Evolutionary conservation across 1,140 invertebrate species (phyloP).

Genomic region (Palaemon carinicauda): DNA sequence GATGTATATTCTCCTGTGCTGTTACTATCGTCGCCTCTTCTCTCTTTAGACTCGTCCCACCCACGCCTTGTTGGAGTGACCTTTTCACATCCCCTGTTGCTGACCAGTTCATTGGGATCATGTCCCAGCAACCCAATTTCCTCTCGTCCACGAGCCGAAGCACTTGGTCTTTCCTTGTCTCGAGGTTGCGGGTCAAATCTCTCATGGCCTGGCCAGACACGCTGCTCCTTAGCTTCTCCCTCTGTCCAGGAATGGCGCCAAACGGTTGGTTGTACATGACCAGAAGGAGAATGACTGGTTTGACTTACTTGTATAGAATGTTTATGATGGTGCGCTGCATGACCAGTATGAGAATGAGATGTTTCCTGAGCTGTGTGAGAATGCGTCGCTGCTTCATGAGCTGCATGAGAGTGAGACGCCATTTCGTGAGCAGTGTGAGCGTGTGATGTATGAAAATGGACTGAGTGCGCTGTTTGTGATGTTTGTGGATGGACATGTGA

Average conservation of each 20-base stretch:
- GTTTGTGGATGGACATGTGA: background rate
- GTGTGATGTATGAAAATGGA: background rate
- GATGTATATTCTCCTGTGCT: constrained; percentile 73
- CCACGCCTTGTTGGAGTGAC: background rate
- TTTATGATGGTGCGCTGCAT: background rate
- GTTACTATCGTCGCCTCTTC: constrained; percentile 72
- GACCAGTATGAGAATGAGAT: too few species aligned
- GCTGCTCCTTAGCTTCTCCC: constrained; percentile 30
- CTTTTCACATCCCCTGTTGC: background rate
- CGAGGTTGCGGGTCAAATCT: too few species aligned
- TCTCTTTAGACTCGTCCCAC: constrained; percentile 64
- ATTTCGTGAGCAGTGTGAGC: background rate
- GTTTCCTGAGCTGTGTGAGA: background rate
- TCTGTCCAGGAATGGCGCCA: constrained; percentile 50
- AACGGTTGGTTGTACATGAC: constrained; percentile 27
- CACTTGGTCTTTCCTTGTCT: too few species aligned
- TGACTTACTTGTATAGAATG: background rate
- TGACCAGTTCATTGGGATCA: background rate
- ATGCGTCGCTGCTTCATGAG: background rate
- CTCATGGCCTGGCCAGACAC: constrained; percentile 16
- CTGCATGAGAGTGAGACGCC: background rate
- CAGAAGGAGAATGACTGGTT: background rate
- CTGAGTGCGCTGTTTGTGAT: background rate
- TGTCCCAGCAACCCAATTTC: background rate
- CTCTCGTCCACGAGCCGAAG: background rate